Evolutionary conservation across 2,888 invertebrate genomes (phyloP), one percentile per base, ranked within the genome.

Genomic region (Nomada goodeniana): DNA sequence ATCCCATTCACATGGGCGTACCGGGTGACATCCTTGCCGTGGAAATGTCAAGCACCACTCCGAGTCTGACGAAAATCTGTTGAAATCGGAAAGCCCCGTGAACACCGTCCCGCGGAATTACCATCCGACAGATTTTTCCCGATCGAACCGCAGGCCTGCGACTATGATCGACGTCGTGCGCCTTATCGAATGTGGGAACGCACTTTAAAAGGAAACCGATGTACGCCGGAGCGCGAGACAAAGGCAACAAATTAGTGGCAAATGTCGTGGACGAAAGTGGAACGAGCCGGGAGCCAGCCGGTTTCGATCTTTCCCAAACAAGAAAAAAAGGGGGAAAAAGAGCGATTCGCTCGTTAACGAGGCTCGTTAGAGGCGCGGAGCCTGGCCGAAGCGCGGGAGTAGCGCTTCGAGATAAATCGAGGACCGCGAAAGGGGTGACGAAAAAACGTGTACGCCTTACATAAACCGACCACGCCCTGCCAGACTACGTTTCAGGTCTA

Each of bases 401-500:
- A 76, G 57, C 65, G 60, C 53, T 59, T 57, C 52, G 82, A 79
- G 84, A 85, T 85, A 85, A 74, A 84, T 86, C 75, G 86, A 74
- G 85, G 86, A 85, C 87, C 89, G 78, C 85, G 76, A 87, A 79
- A 85, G 78, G 68, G 86, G 90, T 92, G 91, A 92, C 91, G 92
- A 93, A 93, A 93, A 92, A 93, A 92, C 86, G 85, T 90, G 86
- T 86, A 77, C 89, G 89, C 82, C 92, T 93, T 93, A 93, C 91
- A 93, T 93, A 93, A 93, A 93, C 84, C 90, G 90, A 91, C 93
- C 93, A 93, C 93, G 92, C 93, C 93, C 91, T 92, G 89, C 79
- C 81, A 85, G 83, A 70, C 70, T 77, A 72, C 69, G 89, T 88
- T 71, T 84, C 86, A 83, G 83, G 13, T 81, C 73, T 83, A 69